These are phyloP conservation scores for Ptyas mucosa DNA, from an alignment of 2,113 vertebrate genomes.

Conservation along the genomic window DNA sequence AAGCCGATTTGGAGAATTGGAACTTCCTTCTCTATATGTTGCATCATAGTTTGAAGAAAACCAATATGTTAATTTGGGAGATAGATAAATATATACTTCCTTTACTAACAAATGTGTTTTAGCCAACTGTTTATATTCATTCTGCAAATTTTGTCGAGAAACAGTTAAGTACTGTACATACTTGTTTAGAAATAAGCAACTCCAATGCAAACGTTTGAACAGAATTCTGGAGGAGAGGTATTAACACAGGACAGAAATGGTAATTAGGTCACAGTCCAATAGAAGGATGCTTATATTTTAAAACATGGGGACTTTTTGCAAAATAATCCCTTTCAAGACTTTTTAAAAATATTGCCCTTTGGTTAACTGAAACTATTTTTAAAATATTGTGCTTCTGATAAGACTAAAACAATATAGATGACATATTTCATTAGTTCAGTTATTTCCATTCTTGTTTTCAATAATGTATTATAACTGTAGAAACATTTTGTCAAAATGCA, in stretches of 20 bases:
- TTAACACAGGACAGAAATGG: background rate
- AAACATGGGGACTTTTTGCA: background rate
- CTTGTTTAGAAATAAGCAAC: background rate
- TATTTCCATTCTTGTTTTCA: background rate
- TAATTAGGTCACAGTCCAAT: background rate
- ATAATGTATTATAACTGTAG: background rate
- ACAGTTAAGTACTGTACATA: background rate
- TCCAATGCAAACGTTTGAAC: background rate
- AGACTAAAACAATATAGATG: background rate
- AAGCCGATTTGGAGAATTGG: background rate
- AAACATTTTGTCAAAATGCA: background rate
- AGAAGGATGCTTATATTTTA: background rate
- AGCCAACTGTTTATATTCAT: background rate
- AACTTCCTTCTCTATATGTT: background rate
- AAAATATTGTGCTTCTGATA: background rate
- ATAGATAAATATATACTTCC: background rate
- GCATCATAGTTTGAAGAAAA: background rate
- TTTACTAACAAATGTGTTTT: background rate
- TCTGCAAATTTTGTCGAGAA: background rate
- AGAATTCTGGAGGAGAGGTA: background rate
- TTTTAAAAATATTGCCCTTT: background rate
- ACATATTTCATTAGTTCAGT: background rate
- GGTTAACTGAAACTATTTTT: background rate
- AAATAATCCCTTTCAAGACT: background rate
- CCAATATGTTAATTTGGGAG: background rate